Evolutionary conservation across 92 coral and sea anemone species (phyloP).

Genomic region (Phenganax subtilis): DNA sequence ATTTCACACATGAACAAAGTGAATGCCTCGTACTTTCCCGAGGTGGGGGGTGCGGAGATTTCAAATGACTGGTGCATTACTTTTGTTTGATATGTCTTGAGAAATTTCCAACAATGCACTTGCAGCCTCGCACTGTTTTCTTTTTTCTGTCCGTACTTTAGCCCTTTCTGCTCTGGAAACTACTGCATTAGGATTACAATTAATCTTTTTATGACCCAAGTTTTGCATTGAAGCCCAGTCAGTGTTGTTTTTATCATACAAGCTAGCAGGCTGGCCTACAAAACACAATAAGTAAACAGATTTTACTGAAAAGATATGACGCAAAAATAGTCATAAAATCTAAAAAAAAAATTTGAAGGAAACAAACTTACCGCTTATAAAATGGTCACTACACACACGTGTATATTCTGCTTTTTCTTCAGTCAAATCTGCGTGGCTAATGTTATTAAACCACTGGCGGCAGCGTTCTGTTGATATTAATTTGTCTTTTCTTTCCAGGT

Average conservation of each 20-base stretch:
- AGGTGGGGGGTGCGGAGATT: too few relatives aligned
- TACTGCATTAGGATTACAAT: not conserved
- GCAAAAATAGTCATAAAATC: too few relatives aligned
- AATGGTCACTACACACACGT: slow-evolving; percentile 57
- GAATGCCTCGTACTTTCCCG: too few relatives aligned
- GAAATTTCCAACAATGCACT: too few relatives aligned
- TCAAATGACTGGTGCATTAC: too few relatives aligned
- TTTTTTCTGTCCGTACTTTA: not conserved
- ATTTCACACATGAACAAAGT: too few relatives aligned
- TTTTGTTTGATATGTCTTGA: too few relatives aligned
- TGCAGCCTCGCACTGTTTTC: not conserved
- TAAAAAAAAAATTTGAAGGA: not conserved
- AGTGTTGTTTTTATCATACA: not conserved
- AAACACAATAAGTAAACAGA: not conserved
- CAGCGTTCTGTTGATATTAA: slow-evolving; percentile 37
- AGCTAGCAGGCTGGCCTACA: not conserved
- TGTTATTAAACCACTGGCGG: slow-evolving; percentile 48
- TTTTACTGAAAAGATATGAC: too few relatives aligned
- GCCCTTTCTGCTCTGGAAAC: not conserved
- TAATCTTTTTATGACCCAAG: not conserved
- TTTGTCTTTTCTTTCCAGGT: slow-evolving; percentile 9
- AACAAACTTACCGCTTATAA: slow-evolving; percentile 52
- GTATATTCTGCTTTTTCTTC: slow-evolving; percentile 52
- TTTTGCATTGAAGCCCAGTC: not conserved
- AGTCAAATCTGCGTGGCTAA: slow-evolving; percentile 44